Base-by-base conservation (phyloP, 2,888 invertebrate species). In the Epinotia ramella region DNA sequence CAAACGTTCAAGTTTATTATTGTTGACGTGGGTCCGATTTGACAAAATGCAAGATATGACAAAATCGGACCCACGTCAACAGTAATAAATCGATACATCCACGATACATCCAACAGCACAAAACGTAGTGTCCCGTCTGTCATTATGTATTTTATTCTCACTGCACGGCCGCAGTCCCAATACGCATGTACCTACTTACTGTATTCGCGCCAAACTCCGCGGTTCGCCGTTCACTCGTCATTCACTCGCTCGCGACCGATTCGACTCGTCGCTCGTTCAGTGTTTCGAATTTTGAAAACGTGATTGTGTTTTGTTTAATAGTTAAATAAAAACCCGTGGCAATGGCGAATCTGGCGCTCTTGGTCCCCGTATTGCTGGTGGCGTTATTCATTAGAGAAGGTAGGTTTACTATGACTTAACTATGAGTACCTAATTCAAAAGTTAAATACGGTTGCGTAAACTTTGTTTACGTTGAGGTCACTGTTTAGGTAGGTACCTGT, bases 281-380 rank as follows among this genome's bases (percentile, higher is more conserved):
- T 77, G 73, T 53, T 76, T 64, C 77, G 60, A 75, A 75, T 80
- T 81, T 84, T 82, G 82, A 82, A 82, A 82, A 81, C 82, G 79
- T 66, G 76, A 33, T 76, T 81, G 79, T 82, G 83, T 82, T 81
- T 81, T 84, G 80, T 81, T 78, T 82, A 40, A 40, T 40, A 9
- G 9, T 80, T 84, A 81, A 80, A 80, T 80, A 88, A 67, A 57
- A 73, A 49, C 28, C 46, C 56, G 71, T 76, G 60, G 33, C 80
- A 85, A 94, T 94, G 94, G 89, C 90, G 74, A 91, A 88, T 78
- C 82, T 93, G 46, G 83, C 88, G 62, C 78, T 92, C 63, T 80
- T 93, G 77, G 91, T 93, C 82, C 89, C 94, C 53, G 87, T 92
- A 73, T 85, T 94, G n/a, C 82, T 94, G 70, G 80, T 93, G 69